These are phyloP conservation scores for Pampus argenteus DNA, from an alignment of 2,797 vertebrate species.

Conservation along the genomic window DNA sequence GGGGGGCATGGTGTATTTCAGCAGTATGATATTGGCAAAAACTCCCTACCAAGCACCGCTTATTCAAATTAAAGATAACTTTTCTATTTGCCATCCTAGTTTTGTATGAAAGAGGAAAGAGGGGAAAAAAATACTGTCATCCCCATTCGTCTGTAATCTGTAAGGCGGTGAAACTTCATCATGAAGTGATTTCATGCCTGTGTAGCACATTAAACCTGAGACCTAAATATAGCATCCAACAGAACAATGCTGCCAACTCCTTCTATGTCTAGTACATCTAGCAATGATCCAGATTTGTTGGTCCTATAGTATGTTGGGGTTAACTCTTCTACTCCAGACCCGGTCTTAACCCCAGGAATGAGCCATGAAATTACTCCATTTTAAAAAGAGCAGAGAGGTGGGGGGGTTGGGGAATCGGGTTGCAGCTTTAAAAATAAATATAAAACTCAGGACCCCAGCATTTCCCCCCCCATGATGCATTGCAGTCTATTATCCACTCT, in stretches of 20 bases:
- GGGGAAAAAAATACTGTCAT: slow-evolving; percentile 31
- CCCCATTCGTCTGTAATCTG: slow-evolving; percentile 65
- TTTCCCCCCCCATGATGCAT: slow-evolving; percentile 71
- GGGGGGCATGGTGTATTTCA: slow-evolving; percentile 47
- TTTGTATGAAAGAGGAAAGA: slow-evolving; percentile 43
- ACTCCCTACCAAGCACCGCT: slow-evolving; percentile 39
- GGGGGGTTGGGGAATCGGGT: slow-evolving; percentile 44
- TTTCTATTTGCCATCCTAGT: slow-evolving; percentile 64
- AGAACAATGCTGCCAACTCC: slow-evolving; percentile 39
- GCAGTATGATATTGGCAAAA: slow-evolving; percentile 44
- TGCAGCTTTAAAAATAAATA: slow-evolving; percentile 72
- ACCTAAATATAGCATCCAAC: slow-evolving; percentile 59
- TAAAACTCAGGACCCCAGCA: slow-evolving; percentile 57
- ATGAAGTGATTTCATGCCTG: slow-evolving; percentile 68
- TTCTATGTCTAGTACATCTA: slow-evolving; percentile 38
- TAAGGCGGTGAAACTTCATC: slow-evolving; percentile 61
- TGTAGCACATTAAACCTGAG: slow-evolving; percentile 58
- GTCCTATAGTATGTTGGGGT: slow-evolving; percentile 46
- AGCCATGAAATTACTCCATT: slow-evolving; percentile 83
- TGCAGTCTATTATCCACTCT: slow-evolving; percentile 71
- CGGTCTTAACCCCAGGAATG: slow-evolving; percentile 71
- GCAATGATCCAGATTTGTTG: slow-evolving; percentile 60
- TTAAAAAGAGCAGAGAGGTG: slow-evolving; percentile 56
- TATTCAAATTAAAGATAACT: slow-evolving; percentile 59
- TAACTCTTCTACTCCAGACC: slow-evolving; percentile 59